Base-by-base conservation (phyloP, 2,113 vertebrate genomes). In the Xenotilapia longispinis region DNA sequence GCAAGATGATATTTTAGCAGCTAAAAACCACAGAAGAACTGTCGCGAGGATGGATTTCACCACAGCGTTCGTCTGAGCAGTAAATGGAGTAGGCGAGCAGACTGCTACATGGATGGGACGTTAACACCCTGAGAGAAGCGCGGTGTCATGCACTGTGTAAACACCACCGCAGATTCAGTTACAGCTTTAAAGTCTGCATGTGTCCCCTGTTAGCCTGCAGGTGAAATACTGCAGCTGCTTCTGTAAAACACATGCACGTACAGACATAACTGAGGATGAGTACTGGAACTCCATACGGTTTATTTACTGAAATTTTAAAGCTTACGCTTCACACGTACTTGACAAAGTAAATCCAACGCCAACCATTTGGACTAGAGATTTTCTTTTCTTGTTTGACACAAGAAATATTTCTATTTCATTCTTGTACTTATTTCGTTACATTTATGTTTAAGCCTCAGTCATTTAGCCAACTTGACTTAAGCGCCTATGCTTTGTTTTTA, bases 41-140 rank as follows among this genome's bases (percentile, higher is more conserved):
- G 70, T 86, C 31, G 17, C 15, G 12, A 83, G 82, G 87, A 84
- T 90, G 60, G 63, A 90, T 89, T 84, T 91, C 81, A 83, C 89
- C 38, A 47, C 91, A 81, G 54, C 38, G 79, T 85, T 63, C 45
- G 54, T 60, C 80, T 87, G 80, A 91, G 90, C 86, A 54, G 65
- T 84, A 80, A 68, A 87, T 7, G 17, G 80, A 83, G 81, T 68
- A 65, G 42, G 84, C 36, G n/a, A 80, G 12, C 4, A 45, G 84
- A 86, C 65, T 73, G 70, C 81, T 45, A 58, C 45, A 51, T 49
- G 73, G 57, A 82, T 58, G 81, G 84, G 58, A 87, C 63, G 78
- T 47, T 82, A 83, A 87, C 82, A 87, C 80, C 38, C 70, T 58
- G 63, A 79, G 68, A 90, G 79, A 53, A 58, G 33, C 19, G 49